Base-by-base conservation (phyloP, 1,140 invertebrate genomes). In the Dinothrombium tinctorium region DNA sequence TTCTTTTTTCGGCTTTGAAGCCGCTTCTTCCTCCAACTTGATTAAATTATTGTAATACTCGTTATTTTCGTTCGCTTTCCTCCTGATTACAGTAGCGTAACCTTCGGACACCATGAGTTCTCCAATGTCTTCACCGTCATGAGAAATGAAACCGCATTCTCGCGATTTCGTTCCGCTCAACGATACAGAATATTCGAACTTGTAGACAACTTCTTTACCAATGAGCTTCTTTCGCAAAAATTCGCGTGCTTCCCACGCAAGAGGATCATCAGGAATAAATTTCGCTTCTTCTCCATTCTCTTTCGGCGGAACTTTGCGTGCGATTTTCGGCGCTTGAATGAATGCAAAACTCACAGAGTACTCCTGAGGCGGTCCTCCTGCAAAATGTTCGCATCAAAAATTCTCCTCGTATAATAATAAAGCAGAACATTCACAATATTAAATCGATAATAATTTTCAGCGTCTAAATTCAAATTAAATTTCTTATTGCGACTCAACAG, bases 241-340 rank as follows among this genome's bases (percentile, higher is more conserved):
- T 63, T 99, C 92, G 44, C 92, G 68, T 0, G 89, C 87, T 58
- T 98, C 86, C 83, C 86, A 96, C 2, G 84, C 86, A 64, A 69
- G 96, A 6, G 87, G 79, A 59, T 68, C 48, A 41, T 51, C 51
- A 42, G 35, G 21, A 50, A 33, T 42, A n/a, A n/a, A n/a, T n/a
- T n/a, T n/a, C n/a, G n/a, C n/a, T n/a, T n/a, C n/a, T n/a, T n/a
- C n/a, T n/a, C n/a, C n/a, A 40, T 62, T 69, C 26, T 58, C 59
- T 28, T 66, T 66, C 46, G 67, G 68, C 20, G 73, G 71, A 42
- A 55, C 61, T n/a, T 64, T 62, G 21, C 84, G 68, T 6, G 75
- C 86, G 39, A 95, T 63, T 63, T 87, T 82, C 2, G 89, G 90
- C 40, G 89, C 89, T 48, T 69, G 71, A 36, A 98, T 72, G 55